Percentiles rank a stretch among this genome's conserved stretches.
phyloP scores from a whole-genome alignment of 2,113 vertebrate species.

The Isichthys henryi region DNA sequence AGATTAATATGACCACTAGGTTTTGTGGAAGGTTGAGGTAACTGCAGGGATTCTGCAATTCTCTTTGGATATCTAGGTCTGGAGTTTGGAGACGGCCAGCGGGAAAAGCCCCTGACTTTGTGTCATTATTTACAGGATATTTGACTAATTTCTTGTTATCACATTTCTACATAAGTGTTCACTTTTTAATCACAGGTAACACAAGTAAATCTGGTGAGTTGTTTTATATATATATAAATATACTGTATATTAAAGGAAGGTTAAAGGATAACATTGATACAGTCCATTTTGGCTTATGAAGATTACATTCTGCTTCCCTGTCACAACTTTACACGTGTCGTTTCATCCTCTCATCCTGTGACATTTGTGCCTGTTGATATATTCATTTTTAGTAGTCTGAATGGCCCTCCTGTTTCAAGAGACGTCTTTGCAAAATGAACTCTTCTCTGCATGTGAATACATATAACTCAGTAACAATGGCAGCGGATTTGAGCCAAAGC shows the following conservation, averaged over 20 bases:
- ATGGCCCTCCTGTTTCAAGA: background rate
- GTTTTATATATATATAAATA: background rate
- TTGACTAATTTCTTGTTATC: background rate
- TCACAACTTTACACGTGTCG: background rate
- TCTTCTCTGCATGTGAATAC: background rate
- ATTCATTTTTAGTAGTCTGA: background rate
- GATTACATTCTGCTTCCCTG: background rate
- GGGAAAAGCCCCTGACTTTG: background rate
- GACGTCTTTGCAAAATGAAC: background rate
- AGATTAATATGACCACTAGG: slow-evolving; percentile 7
- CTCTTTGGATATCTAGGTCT: background rate
- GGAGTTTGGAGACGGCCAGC: background rate
- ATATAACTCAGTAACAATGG: background rate
- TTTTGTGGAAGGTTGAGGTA: background rate
- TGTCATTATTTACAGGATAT: background rate
- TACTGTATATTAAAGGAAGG: background rate
- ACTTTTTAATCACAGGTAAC: background rate
- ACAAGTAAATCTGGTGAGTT: background rate
- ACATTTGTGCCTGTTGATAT: background rate
- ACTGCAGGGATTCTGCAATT: background rate
- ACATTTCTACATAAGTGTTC: background rate
- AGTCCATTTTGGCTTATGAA: background rate
- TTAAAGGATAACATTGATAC: background rate
- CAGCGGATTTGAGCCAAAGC: background rate
- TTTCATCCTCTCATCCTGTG: background rate